phyloP scores from a whole-genome alignment of 2,113 vertebrate genomes.

The Corythaixoides concolor region DNA sequence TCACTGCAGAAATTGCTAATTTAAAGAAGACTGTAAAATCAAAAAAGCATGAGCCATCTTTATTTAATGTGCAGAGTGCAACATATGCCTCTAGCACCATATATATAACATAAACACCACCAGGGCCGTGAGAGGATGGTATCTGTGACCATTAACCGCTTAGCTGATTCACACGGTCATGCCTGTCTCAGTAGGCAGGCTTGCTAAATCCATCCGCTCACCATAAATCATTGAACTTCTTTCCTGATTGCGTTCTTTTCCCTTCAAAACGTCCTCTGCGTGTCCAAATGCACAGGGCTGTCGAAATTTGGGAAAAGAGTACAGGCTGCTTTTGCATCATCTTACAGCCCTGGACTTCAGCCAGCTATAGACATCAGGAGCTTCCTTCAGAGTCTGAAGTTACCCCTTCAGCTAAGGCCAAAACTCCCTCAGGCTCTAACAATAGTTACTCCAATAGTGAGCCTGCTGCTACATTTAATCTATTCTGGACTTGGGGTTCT shows the following conservation, averaged over 20 bases:
- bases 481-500: background rate
- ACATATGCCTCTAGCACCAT: background rate
- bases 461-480: background rate
- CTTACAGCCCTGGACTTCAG: background rate
- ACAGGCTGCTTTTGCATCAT: background rate
- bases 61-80: background rate
- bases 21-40: background rate
- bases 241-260: background rate
- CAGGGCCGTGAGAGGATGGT: background rate
- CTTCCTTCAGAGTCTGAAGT: background rate
- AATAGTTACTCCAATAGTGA: background rate
- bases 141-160: background rate
- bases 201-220: background rate
- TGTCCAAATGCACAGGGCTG: background rate
- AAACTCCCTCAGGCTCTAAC: background rate
- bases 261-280: background rate
- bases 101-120: background rate
- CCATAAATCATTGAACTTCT: background rate
- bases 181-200: background rate
- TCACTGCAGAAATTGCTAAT: background rate
- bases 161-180: background rate
- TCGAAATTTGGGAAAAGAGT: background rate
- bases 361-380: background rate
- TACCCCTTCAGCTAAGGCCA: background rate
- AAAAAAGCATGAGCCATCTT: background rate